Base-by-base conservation (phyloP, 2,888 invertebrate species). In the Patella caerulea region DNA sequence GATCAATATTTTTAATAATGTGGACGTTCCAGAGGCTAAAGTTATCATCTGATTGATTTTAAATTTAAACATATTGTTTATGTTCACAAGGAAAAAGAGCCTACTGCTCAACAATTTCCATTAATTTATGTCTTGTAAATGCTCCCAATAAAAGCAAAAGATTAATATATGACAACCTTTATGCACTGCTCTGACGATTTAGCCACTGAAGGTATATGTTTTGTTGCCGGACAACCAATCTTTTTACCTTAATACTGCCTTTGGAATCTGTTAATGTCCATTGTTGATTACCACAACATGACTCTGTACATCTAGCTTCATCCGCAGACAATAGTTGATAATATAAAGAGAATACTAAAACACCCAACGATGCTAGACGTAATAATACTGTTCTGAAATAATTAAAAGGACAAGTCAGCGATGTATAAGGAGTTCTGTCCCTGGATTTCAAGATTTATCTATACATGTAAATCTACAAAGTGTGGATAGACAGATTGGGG, bases 281-380 rank as follows among this genome's bases (percentile, higher is more conserved):
- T 24, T 83, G 83, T 24, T 79, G 78, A 80, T 88, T 88, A 11
- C 87, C 86, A 83, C 88, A 88, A 69, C 76, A 77, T 11, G 71
- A 77, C 12, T 70, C 72, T 0, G 45, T 76, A 14, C 71, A 72
- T 17, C 53, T 17, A n/a, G 73, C 76, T 12, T 80, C 76, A 29
- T 82, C 81, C 19, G 75, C 79, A 29, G 74, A 78, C 17, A 87
- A 83, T 59, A 93, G 90, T 82, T 92, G 90, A 19, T 85, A 85
- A 84, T 93, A 95, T 81, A 97, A 93, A 29, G 96, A 95, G 78
- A 94, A 94, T 34, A 96, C 92, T 14, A 97, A 92, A 0, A 96
- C 95, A 0, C 93, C 94, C 11, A 97, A 92, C 3, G 96, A 96
- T 0, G 96, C 94, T 2, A 97, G 92, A 52, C 96, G 93, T 0